Percentiles rank a stretch among this genome's conserved stretches.
These are phyloP conservation scores for Blennius ocellaris DNA, from an alignment of 2,113 vertebrate species.

Conservation along the genomic window DNA sequence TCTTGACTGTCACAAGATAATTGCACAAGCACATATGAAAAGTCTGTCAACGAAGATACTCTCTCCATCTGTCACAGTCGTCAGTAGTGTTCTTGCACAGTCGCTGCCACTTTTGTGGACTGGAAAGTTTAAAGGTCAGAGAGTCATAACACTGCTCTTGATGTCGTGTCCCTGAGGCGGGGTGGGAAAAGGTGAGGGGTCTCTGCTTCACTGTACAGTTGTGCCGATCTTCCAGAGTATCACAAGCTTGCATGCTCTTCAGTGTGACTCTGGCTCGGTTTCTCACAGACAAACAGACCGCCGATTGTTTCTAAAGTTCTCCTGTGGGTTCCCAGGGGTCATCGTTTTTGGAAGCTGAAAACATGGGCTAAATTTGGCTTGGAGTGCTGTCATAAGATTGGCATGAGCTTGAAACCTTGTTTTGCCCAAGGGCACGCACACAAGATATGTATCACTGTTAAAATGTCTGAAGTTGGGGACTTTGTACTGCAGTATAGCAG, in stretches of 20 bases:
- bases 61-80: constrained; percentile 16
- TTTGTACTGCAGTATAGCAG: constrained; percentile 10
- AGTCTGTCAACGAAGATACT: neutral
- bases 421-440: constrained; percentile 3
- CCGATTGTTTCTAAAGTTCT: constrained; percentile 60
- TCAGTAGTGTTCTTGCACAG: constrained; percentile 9
- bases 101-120: constrained; percentile 2
- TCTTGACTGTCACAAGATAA: constrained; percentile 18
- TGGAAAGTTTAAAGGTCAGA: constrained; percentile 44
- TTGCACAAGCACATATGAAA: constrained; percentile 1
- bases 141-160: constrained; percentile 36
- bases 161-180: constrained; percentile 40
- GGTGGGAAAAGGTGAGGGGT: constrained; percentile 39
- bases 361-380: constrained; percentile 29
- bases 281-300: constrained; percentile 61
- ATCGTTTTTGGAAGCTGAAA: constrained; percentile 20
- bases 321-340: constrained; percentile 31
- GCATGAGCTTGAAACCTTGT: constrained; percentile 36
- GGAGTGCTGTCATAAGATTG: constrained; percentile 41
- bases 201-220: constrained; percentile 31
- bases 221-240: constrained; percentile 29
- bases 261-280: constrained; percentile 32
- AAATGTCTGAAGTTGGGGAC: neutral
- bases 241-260: constrained; percentile 44
- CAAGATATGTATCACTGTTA: neutral